These are phyloP conservation scores for Anneissia japonica DNA, from an alignment of 35 echinoderm and acorn worm genomes.

Conservation along the genomic window DNA sequence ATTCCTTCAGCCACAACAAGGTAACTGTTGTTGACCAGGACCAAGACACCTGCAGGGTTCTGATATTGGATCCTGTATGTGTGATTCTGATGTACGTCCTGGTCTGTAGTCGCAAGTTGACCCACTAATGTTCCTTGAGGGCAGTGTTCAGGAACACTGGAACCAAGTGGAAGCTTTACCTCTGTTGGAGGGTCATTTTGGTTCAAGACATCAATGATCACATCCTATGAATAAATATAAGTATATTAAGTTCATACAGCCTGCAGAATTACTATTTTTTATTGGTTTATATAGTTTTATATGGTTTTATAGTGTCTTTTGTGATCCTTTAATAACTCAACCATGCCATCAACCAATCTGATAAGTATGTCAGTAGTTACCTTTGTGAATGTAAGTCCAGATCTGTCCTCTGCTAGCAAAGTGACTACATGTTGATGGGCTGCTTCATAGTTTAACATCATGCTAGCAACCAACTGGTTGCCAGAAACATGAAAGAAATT, in stretches of 20 bases:
- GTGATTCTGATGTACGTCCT: constrained; percentile 23
- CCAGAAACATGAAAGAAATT: too few relatives aligned
- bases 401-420: too few relatives aligned
- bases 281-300: too few relatives aligned
- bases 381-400: too few relatives aligned
- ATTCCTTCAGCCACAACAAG: constrained; percentile 11
- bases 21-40: constrained; percentile 7
- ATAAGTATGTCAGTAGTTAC: too few relatives aligned
- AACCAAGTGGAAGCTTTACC: constrained; percentile 9
- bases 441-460: too few relatives aligned
- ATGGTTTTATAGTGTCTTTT: too few relatives aligned
- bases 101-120: constrained; percentile 11
- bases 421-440: too few relatives aligned
- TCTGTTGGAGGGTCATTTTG: constrained; percentile 35
- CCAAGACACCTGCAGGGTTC: constrained; percentile 10
- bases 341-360: too few relatives aligned
- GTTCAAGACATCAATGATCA: constrained; percentile 20
- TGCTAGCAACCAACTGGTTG: too few relatives aligned
- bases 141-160: constrained; percentile 4
- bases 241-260: neutral
- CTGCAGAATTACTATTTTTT: too few relatives aligned
- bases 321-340: too few relatives aligned
- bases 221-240: neutral
- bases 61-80: constrained; percentile 25
- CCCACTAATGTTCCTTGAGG: constrained; percentile 3